phyloP scores from a whole-genome alignment of 2,888 invertebrate genomes.

The Parnassius apollo region DNA sequence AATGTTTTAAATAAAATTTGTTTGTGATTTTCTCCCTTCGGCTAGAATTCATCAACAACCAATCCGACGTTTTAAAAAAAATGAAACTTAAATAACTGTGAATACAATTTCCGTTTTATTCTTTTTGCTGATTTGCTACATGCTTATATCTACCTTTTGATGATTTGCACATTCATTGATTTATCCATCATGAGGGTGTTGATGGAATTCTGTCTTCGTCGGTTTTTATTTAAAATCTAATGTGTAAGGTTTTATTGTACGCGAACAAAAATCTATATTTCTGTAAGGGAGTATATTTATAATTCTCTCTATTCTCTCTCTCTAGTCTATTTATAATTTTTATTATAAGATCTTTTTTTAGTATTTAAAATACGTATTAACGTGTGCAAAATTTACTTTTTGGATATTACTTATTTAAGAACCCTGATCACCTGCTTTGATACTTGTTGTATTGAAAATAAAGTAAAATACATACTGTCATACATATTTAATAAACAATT shows the following conservation, averaged over 20 bases:
- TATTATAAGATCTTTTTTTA: not conserved
- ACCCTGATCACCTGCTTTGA: no score
- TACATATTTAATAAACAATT: no score
- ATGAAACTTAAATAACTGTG: not conserved
- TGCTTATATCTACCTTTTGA: slow-evolving; percentile 8
- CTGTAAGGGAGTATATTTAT: no score
- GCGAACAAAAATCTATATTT: no score
- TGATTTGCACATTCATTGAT: slow-evolving; percentile 13
- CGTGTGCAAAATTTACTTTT: no score
- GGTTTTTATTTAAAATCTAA: slow-evolving; percentile 1
- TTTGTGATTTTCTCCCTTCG: slow-evolving; percentile 1
- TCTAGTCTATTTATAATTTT: not conserved
- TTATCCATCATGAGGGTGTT: slow-evolving; percentile 5
- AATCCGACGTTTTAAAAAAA: slow-evolving; percentile 4
- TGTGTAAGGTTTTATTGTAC: no score
- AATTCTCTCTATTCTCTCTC: no score
- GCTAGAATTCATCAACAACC: slow-evolving; percentile 5
- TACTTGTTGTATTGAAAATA: no score
- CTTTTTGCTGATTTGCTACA: slow-evolving; percentile 1
- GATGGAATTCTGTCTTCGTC: slow-evolving; percentile 12
- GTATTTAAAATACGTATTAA: not conserved
- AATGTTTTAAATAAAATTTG: not conserved
- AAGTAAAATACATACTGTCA: no score
- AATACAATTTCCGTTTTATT: not conserved
- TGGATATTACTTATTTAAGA: no score